phyloP scores from a whole-genome alignment of 2,888 invertebrate species.

The Torymus texanus region DNA sequence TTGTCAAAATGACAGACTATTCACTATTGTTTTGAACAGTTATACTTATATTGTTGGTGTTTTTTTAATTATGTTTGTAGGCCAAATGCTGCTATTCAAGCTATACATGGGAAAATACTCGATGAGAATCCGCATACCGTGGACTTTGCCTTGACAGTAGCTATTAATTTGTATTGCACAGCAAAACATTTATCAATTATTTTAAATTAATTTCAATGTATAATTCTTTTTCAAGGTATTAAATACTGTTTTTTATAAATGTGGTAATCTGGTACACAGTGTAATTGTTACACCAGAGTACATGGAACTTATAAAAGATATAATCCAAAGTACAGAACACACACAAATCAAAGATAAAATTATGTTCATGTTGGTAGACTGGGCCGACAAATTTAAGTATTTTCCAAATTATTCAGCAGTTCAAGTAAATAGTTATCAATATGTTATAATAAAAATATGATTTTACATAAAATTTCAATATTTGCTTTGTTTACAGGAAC shows the following conservation, averaged over 20 bases:
- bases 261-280: constrained; percentile 29
- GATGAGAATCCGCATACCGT: constrained; percentile 8
- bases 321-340: constrained; percentile 12
- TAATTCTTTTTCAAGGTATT: constrained; percentile 19
- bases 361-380: constrained; percentile 1
- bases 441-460: no score
- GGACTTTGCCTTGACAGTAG: background rate
- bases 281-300: constrained; percentile 19
- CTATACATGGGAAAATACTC: background rate
- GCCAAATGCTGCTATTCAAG: constrained; percentile 10
- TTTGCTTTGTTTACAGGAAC: background rate
- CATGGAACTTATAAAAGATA: constrained; percentile 7
- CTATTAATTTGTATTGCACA: background rate
- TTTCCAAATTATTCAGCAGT: constrained; percentile 22
- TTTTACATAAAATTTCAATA: no score
- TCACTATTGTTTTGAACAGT: no score
- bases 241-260: constrained; percentile 22
- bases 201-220: background rate
- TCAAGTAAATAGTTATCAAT: constrained; percentile 5
- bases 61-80: constrained; percentile 20
- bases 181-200: background rate
- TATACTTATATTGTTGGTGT: background rate
- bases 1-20: no score
- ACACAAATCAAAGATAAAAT: constrained; percentile 18
- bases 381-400: constrained; percentile 18